Evolutionary conservation across 1,140 invertebrate species (phyloP), one percentile per base, ranked within the genome.

Genomic region (Sinonovacula constricta): DNA sequence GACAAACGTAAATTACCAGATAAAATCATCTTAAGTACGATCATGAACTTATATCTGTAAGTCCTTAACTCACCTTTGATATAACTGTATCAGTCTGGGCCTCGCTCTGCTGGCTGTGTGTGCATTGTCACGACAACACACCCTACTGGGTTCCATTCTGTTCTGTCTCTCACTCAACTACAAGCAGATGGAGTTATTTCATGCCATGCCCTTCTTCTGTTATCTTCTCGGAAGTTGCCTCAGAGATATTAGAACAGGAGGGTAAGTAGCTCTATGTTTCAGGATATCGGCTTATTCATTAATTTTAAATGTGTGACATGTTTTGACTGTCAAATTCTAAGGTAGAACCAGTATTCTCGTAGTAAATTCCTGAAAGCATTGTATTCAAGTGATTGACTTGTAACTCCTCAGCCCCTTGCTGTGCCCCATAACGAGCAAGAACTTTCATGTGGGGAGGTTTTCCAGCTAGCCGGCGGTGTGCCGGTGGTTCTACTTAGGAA

Each of bases 181-280:
- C 90, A 99, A 99, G 89, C 99, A 99, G 92, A 99, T 99, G 98
- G 97, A 98, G 87, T 91, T 99, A 7, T 99, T 99, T 90, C 97
- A 99, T 92, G 94, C 98, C 10, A 88, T 99, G 62, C 98, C 99
- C n/a, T 97, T 99, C 89, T 99, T 99, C 89, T 94, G 95, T 75
- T 99, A 96, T 88, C 93, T 99, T 63, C 91, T 99, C 3, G 94
- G 95, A 1, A 78, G 92, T 51, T 86, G 83, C 66, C 49, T 83
- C 12, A 56, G 62, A n/a, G 63, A 60, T 31, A 56, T 62, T 39
- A 56, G 53, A 57, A 65, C 75, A 66, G 80, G 70, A 69, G 79
- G 82, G 79, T 76, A 67, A 67, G 62, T 28, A n/a, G 30, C 33
- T 60, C 26, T 49, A 26, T 68, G 26, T 28, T 28, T 22, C 30